phyloP scores from a whole-genome alignment of 2,888 invertebrate genomes.

The Smittia sp. region DNA sequence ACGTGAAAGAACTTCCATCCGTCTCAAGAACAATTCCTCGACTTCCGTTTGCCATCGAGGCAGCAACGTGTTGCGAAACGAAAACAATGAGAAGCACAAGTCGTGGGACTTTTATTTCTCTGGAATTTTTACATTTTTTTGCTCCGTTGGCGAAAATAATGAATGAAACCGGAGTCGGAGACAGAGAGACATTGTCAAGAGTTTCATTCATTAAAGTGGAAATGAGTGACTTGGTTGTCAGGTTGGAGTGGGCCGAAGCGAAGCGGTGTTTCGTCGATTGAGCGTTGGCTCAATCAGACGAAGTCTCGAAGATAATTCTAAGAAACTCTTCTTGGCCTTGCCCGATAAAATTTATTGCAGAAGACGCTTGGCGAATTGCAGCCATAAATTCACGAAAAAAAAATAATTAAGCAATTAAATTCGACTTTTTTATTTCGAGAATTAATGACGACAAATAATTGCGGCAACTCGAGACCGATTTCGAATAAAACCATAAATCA shows the following conservation, averaged over 20 bases:
- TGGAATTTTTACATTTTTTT: conserved; percentile 11
- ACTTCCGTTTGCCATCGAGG: conserved; percentile 22
- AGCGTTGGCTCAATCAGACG: too few relatives aligned
- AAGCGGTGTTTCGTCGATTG: too few relatives aligned
- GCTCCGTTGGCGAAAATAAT: conserved; percentile 25
- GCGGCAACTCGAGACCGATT: not conserved
- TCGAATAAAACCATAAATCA: conserved; percentile 8
- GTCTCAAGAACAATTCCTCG: not conserved
- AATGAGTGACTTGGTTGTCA: not conserved
- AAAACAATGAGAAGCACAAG: conserved; percentile 5
- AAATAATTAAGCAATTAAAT: conserved; percentile 18
- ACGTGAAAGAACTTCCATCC: not conserved
- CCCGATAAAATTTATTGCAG: not conserved
- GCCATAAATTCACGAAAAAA: not conserved
- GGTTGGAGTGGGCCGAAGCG: not conserved
- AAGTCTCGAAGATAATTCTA: too few relatives aligned
- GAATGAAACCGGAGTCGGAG: conserved; percentile 12
- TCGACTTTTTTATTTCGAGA: not conserved
- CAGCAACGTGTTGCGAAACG: conserved; percentile 4
- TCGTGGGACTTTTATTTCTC: conserved; percentile 11
- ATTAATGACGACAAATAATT: conserved; percentile 21
- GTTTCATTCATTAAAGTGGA: conserved; percentile 8
- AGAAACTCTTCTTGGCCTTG: too few relatives aligned
- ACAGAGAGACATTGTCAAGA: not conserved
- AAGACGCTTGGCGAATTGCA: not conserved